phyloP scores from a whole-genome alignment of 64 coral and sea anemone genomes.

The Cladopsammia gracilis region DNA sequence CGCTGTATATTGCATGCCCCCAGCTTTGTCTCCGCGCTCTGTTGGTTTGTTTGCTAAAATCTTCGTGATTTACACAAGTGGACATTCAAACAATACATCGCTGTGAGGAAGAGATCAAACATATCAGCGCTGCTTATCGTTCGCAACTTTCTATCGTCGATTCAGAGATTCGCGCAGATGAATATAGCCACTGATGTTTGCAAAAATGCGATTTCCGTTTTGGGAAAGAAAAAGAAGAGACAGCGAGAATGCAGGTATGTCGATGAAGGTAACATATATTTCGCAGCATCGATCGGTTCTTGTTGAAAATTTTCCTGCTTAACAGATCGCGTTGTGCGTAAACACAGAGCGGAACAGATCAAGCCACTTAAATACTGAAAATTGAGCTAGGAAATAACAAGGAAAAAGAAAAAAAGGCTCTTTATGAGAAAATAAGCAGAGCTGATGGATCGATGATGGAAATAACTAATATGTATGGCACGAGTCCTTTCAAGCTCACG shows the following conservation, averaged over 20 bases:
- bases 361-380: background rate
- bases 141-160: background rate
- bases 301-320: background rate
- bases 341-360: background rate
- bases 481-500: background rate
- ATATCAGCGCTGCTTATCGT: background rate
- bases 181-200: constrained; percentile 5
- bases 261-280: background rate
- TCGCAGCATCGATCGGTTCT: background rate
- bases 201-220: background rate
- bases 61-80: constrained; percentile 23
- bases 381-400: no score
- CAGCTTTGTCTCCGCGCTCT: background rate
- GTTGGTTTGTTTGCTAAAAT: background rate
- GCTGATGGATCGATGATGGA: no score
- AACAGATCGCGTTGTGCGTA: background rate
- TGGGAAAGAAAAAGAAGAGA: background rate
- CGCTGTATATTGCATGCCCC: background rate
- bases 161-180: background rate
- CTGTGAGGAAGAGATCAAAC: background rate
- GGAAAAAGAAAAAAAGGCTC: no score
- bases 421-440: background rate
- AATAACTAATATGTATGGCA: background rate
- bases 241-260: background rate
- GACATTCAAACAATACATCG: constrained; percentile 16